These are phyloP conservation scores for Molorchus minor DNA, from an alignment of 2,888 invertebrate genomes.

Conservation along the genomic window DNA sequence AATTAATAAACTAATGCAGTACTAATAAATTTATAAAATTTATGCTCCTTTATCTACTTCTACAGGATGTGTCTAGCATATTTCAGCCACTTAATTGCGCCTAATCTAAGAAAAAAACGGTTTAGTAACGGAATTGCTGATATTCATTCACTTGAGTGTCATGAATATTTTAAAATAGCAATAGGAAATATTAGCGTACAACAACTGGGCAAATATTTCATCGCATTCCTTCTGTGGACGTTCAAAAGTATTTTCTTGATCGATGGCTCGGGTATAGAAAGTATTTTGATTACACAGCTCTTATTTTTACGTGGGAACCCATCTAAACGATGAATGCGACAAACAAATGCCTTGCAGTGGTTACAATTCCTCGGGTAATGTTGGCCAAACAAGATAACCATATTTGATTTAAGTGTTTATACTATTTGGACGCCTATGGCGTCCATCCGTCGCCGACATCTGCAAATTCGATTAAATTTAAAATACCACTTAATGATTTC, in stretches of 20 bases:
- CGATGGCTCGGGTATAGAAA: conserved; percentile 3
- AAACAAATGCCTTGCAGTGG: too few relatives aligned
- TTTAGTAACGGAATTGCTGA: conserved; percentile 24
- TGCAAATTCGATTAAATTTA: too few relatives aligned
- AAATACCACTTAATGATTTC: too few relatives aligned
- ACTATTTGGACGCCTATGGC: too few relatives aligned
- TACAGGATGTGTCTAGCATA: conserved; percentile 22
- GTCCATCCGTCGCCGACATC: too few relatives aligned
- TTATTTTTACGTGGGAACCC: background rate
- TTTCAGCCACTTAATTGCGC: conserved; percentile 16
- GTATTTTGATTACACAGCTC: background rate
- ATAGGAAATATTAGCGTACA: conserved; percentile 20
- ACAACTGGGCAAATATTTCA: background rate
- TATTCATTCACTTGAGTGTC: conserved; percentile 26
- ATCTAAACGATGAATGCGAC: too few relatives aligned
- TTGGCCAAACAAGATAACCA: too few relatives aligned
- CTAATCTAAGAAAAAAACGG: conserved; percentile 23
- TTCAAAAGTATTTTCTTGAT: conserved; percentile 10
- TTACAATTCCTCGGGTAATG: too few relatives aligned
- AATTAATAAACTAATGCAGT: conserved; percentile 29
- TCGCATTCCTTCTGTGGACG: conserved; percentile 13
- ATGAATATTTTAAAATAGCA: conserved; percentile 22
- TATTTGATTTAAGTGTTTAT: too few relatives aligned
- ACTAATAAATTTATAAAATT: conserved; percentile 24
- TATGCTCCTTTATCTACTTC: conserved; percentile 17